These are phyloP conservation scores for Chaetops frenatus DNA, from an alignment of 2,113 vertebrate genomes.

Conservation along the genomic window DNA sequence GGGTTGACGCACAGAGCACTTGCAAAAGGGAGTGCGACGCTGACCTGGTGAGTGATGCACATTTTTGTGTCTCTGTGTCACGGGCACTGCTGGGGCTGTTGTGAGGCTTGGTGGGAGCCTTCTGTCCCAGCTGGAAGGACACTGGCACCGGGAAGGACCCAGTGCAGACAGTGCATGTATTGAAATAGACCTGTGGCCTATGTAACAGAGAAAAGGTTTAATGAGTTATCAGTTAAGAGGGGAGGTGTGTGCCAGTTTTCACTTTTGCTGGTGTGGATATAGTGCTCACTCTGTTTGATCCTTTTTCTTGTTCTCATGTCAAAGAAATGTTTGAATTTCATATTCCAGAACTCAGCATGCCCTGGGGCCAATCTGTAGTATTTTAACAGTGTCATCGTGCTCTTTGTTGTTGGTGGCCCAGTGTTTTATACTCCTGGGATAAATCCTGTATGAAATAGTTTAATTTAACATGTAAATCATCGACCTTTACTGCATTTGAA, in stretches of 20 bases:
- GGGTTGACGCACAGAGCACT: slow-evolving; percentile 99
- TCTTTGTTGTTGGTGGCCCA: neutral
- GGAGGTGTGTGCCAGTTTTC: neutral
- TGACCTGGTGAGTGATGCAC: slow-evolving; percentile 84
- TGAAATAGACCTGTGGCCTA: neutral
- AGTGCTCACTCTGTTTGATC: neutral
- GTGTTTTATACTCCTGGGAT: neutral
- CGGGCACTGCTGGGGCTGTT: rapidly evolving
- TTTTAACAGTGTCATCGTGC: neutral
- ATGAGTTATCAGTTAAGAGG: neutral
- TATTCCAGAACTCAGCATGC: neutral
- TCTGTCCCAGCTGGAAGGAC: neutral
- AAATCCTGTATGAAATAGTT: neutral
- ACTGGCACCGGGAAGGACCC: neutral
- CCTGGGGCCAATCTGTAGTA: neutral
- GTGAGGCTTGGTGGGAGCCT: neutral
- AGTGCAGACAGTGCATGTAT: rapidly evolving
- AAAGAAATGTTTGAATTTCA: neutral
- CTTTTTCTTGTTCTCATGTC: neutral
- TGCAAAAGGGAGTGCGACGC: slow-evolving; percentile 89
- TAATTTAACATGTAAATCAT: neutral
- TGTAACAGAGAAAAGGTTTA: neutral
- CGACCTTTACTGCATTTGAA: neutral
- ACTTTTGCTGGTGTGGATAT: neutral
- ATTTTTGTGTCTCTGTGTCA: neutral